Conservation (phyloP, 2,797 vertebrate genomes). For the Propithecus perrieri region DNA sequence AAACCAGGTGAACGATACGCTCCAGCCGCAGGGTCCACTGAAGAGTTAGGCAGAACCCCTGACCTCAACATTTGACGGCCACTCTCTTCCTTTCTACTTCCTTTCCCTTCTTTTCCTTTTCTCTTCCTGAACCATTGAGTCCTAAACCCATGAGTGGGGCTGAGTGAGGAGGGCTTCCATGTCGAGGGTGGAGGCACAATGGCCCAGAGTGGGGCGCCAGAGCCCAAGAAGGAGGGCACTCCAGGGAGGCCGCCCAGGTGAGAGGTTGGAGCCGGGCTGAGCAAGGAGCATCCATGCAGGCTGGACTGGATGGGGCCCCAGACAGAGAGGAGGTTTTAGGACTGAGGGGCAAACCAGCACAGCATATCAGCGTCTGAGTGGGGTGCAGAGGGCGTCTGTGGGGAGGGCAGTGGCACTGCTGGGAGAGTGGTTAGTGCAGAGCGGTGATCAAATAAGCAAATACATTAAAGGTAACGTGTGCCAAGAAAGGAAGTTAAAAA, state of each 20-base stretch:
- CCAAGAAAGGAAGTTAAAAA: not conserved
- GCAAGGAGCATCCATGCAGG: too few relatives aligned
- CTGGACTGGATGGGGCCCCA: fast-evolving
- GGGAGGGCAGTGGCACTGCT: fast-evolving
- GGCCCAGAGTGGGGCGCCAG: not conserved
- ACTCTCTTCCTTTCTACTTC: not conserved
- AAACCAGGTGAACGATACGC: not conserved
- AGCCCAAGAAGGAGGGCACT: not conserved
- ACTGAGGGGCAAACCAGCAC: not conserved
- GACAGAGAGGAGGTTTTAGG: not conserved
- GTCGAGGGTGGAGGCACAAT: not conserved
- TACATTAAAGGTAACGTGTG: not conserved
- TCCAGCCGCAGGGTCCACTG: not conserved
- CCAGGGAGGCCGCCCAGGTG: fast-evolving
- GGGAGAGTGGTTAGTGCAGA: not conserved
- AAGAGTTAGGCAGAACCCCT: not conserved
- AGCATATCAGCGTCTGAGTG: not conserved
- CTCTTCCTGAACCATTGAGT: not conserved
- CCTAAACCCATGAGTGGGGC: not conserved
- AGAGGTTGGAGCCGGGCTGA: not conserved
- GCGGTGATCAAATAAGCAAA: not conserved
- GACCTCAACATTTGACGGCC: too few relatives aligned
- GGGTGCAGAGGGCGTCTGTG: not conserved
- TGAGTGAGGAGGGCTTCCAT: not conserved
- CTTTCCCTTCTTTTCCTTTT: not conserved